A percentile compares a stretch with the other conserved stretches of the same genome.
Evolutionary conservation across 2,113 vertebrate species (phyloP).

Genomic region (Protobothrops flavoviridis): DNA sequence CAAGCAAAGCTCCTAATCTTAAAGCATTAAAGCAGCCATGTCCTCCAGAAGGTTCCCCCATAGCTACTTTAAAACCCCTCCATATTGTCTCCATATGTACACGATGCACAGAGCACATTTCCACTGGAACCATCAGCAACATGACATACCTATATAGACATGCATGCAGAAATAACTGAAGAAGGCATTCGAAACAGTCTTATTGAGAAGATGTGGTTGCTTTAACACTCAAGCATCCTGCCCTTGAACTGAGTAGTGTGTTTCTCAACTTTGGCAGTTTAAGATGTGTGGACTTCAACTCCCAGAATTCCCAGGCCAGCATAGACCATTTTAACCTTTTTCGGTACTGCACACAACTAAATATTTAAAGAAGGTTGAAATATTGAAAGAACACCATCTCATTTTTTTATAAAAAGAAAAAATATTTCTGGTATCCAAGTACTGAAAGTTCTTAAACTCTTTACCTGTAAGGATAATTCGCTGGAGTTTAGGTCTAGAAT

Average conservation of each 20-base stretch:
- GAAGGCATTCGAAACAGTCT: background rate
- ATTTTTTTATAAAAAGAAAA: background rate
- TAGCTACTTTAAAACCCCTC: background rate
- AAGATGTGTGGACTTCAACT: background rate
- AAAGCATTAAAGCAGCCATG: background rate
- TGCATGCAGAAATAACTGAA: background rate
- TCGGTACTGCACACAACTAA: background rate
- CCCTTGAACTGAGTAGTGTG: background rate
- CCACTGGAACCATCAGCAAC: background rate
- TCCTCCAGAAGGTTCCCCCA: background rate
- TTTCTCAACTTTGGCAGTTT: background rate
- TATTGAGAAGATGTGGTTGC: background rate
- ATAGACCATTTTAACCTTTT: background rate
- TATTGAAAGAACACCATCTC: background rate
- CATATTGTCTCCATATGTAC: background rate
- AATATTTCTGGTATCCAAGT: background rate
- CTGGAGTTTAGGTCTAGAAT: conserved; percentile 70
- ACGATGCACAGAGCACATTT: background rate
- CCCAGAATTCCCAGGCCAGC: background rate
- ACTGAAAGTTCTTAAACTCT: background rate
- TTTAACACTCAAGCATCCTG: background rate
- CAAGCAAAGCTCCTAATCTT: background rate
- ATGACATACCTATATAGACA: background rate
- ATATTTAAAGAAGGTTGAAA: background rate
- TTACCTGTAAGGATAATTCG: conserved; percentile 80